These are phyloP conservation scores for Priapulus caudatus DNA, from an alignment of 2,888 invertebrate genomes.

Conservation along the genomic window DNA sequence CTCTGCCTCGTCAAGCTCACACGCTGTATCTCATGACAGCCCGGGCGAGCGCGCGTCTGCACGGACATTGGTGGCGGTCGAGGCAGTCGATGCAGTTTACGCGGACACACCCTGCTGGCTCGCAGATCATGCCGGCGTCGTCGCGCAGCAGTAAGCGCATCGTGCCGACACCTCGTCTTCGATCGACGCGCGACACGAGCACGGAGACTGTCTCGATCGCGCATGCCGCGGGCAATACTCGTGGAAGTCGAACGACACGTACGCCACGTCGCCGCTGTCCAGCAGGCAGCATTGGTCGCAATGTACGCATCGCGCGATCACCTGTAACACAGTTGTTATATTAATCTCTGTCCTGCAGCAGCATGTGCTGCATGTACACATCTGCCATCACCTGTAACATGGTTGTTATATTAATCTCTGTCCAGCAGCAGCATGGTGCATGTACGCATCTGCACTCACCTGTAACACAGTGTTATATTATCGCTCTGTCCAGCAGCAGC, in stretches of 20 bases:
- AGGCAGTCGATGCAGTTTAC: conserved; percentile 99
- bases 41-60: conserved; percentile 83
- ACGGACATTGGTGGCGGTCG: conserved; percentile 96
- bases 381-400: too few species aligned
- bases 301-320: too few species aligned
- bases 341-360: too few species aligned
- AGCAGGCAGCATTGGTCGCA: too few species aligned
- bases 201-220: conserved; percentile 89
- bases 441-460: too few species aligned
- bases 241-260: conserved; percentile 94
- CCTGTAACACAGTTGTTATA: too few species aligned
- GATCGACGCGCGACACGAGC: conserved; percentile 66
- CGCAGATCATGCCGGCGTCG: conserved; percentile 54
- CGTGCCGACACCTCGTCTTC: conserved; percentile 66
- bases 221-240: conserved; percentile 97
- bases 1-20: too few species aligned
- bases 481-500: conserved; percentile 65
- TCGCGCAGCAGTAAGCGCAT: conserved; percentile 79
- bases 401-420: too few species aligned
- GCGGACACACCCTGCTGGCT: conserved; percentile 79
- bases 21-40: conserved; percentile 81
- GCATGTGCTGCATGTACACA: too few species aligned
- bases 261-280: conserved; percentile 68
- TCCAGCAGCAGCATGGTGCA: too few species aligned
- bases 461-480: too few species aligned